A percentile compares a stretch with the other conserved stretches of the same genome.
Evolutionary conservation across 1,140 invertebrate genomes (phyloP).

Genomic region (Drosophila equinoxialis): DNA sequence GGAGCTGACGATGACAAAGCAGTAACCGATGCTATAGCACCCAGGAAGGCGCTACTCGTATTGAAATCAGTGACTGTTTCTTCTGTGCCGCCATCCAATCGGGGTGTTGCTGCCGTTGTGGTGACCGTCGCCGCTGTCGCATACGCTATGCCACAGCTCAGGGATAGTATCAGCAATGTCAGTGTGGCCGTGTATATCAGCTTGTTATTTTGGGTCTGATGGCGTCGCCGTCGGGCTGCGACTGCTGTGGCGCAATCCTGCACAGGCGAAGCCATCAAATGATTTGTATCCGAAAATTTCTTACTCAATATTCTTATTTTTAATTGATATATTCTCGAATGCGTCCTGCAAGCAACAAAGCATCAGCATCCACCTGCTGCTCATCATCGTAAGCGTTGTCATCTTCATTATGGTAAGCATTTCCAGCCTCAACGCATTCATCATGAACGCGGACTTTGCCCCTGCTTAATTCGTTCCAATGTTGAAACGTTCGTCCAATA

Average conservation of each 20-base stretch:
- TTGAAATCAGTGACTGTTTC: constrained; percentile 49
- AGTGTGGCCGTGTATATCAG: constrained; percentile 70
- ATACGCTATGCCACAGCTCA: constrained; percentile 72
- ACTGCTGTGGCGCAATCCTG: constrained; percentile 42
- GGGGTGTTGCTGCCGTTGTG: constrained; percentile 21
- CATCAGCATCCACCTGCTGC: constrained; percentile 36
- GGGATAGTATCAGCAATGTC: constrained; percentile 60
- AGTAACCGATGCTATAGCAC: constrained; percentile 57
- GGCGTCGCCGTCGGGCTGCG: constrained; percentile 52
- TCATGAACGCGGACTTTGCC: constrained; percentile 25
- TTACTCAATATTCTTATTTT: neutral
- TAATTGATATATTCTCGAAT: constrained; percentile 18
- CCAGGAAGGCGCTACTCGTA: constrained; percentile 68
- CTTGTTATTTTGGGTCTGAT: constrained; percentile 46
- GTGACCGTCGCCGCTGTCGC: constrained; percentile 39
- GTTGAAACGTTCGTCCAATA: constrained; percentile 46
- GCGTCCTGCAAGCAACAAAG: constrained; percentile 44
- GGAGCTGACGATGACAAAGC: constrained; percentile 8
- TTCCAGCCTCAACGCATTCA: constrained; percentile 6
- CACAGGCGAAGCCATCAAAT: constrained; percentile 64
- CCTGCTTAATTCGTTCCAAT: constrained; percentile 46
- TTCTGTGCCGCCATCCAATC: constrained; percentile 42
- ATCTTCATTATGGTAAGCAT: constrained; percentile 31
- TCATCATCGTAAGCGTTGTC: constrained; percentile 35
- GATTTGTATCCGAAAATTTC: neutral